A percentile compares a stretch with the other conserved stretches of the same genome.
Evolutionary conservation across 2,797 vertebrate genomes (phyloP).

Genomic region (Lateolabrax maculatus): DNA sequence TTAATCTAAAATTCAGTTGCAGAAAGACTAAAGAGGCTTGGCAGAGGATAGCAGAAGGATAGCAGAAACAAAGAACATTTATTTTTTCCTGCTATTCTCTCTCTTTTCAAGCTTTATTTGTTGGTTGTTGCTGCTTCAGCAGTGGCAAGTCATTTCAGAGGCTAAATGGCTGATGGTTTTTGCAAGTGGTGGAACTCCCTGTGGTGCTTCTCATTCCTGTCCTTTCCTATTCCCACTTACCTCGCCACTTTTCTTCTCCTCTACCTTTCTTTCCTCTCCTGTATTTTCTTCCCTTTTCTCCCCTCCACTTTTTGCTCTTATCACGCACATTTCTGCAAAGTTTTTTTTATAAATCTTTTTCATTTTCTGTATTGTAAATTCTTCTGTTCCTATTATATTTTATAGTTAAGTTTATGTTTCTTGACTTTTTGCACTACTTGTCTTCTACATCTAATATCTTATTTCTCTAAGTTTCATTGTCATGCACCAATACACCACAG

Average conservation of each 20-base stretch:
- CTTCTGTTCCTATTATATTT: too few species aligned
- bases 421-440: too few species aligned
- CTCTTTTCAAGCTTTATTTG: conserved; percentile 30
- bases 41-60: neutral
- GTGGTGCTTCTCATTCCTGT: conserved; percentile 29
- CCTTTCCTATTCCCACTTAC: conserved; percentile 14
- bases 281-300: conserved; percentile 8
- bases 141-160: conserved; percentile 34
- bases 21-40: neutral
- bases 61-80: neutral
- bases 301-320: conserved; percentile 16
- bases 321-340: too few species aligned
- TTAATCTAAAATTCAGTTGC: neutral
- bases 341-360: too few species aligned
- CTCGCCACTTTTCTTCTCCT: neutral
- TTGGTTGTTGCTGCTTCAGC: conserved; percentile 27
- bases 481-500: too few species aligned
- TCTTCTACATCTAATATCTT: too few species aligned
- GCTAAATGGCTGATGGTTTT: conserved; percentile 42
- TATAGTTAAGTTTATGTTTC: too few species aligned
- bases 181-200: conserved; percentile 31
- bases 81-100: too few species aligned
- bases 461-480: too few species aligned
- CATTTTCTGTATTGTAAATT: too few species aligned
- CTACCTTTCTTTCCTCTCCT: neutral